phyloP scores from a whole-genome alignment of 1,140 invertebrate genomes.

The Mylabris phalerata region DNA sequence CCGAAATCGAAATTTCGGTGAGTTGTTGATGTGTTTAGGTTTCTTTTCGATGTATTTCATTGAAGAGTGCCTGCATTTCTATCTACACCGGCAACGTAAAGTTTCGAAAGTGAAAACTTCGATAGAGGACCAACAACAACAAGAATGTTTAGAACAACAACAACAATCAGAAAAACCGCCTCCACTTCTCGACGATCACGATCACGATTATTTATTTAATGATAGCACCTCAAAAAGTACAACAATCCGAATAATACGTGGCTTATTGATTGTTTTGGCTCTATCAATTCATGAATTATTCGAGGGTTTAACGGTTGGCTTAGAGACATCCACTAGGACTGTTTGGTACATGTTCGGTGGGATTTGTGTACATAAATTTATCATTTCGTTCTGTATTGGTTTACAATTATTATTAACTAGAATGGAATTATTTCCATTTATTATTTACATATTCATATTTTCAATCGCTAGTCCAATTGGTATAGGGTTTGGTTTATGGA shows the following conservation, averaged over 20 bases:
- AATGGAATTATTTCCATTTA: conserved; percentile 52
- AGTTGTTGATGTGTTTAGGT: conserved; percentile 57
- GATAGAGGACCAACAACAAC: conserved; percentile 33
- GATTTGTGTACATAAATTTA: conserved; percentile 81
- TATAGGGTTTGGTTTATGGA: conserved; percentile 62
- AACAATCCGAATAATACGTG: conserved; percentile 43
- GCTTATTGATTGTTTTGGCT: conserved; percentile 62
- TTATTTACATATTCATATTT: conserved; percentile 69
- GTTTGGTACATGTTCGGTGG: conserved; percentile 70
- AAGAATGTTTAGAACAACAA: conserved; percentile 22
- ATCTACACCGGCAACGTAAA: conserved; percentile 22
- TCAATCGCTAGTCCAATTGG: conserved; percentile 72
- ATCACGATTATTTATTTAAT: conserved; percentile 10
- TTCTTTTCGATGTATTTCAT: conserved; percentile 69
- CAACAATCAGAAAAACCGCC: neutral
- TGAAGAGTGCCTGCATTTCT: conserved; percentile 61
- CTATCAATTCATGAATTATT: conserved; percentile 76
- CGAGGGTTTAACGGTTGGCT: conserved; percentile 73
- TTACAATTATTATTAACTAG: conserved; percentile 65
- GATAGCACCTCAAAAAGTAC: conserved; percentile 12
- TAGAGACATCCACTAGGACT: conserved; percentile 52
- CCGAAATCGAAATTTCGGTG: conserved; percentile 49
- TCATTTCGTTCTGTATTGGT: conserved; percentile 82
- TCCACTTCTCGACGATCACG: conserved; percentile 16
- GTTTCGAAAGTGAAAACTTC: conserved; percentile 33